Conservation (phyloP, 2,113 vertebrate genomes). For the Pogona vitticeps region DNA sequence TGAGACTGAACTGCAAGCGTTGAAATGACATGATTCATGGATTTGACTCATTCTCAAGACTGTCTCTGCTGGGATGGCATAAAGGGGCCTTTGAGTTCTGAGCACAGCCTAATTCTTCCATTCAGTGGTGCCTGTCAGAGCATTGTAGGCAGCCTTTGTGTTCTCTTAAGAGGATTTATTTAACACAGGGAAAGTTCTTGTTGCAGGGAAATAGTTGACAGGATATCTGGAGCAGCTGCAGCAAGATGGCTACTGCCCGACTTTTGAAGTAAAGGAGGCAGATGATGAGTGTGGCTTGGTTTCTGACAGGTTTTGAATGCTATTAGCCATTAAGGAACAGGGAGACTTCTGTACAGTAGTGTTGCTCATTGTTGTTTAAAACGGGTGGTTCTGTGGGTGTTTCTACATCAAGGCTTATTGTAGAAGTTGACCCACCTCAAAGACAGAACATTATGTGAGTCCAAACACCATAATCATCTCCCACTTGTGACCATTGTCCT, state of each 20-base stretch:
- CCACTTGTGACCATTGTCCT: no score
- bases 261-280: slow-evolving; percentile 7
- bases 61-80: slow-evolving; percentile 63
- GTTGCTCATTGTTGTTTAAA: no score
- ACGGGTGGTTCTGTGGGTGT: no score
- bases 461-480: no score
- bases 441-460: no score
- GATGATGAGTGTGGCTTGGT: slow-evolving; percentile 26
- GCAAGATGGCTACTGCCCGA: slow-evolving; percentile 39
- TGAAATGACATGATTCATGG: slow-evolving; percentile 73
- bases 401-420: no score
- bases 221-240: slow-evolving; percentile 61
- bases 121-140: slow-evolving; percentile 67
- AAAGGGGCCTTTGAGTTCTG: slow-evolving; percentile 73
- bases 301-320: background rate
- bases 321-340: background rate
- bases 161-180: slow-evolving; percentile 71
- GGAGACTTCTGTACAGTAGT: no score
- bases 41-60: slow-evolving; percentile 71
- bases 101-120: slow-evolving; percentile 66
- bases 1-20: slow-evolving; percentile 71
- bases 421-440: no score
- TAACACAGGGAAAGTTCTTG: slow-evolving; percentile 68
- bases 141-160: slow-evolving; percentile 69
- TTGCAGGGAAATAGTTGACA: slow-evolving; percentile 72